Evolutionary conservation across 2,888 invertebrate genomes (phyloP), one percentile per base, ranked within the genome.

Genomic region (Urechis unicinctus): DNA sequence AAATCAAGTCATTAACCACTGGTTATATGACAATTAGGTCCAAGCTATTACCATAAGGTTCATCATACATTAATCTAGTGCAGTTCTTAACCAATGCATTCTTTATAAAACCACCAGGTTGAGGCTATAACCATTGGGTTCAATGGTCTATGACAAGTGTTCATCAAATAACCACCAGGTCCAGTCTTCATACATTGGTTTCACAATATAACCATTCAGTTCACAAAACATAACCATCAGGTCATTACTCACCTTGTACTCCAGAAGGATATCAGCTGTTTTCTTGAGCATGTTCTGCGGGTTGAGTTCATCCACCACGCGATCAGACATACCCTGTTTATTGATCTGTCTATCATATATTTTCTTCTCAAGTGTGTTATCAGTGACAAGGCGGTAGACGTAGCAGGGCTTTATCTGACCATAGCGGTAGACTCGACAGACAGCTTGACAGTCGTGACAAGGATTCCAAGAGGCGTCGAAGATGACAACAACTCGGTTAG

Each of bases 381-480:
- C 97, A 78, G 94, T 94, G 3, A 98, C 94, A 58, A 98, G 84
- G 43, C 97, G 85, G 77, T 97, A 98, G 3, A 98, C 93, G 77
- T 88, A 95, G 70, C 95, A 95, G 0, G 88, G 88, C 72, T 94
- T 96, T 69, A 85, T 84, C 78, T 98, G 97, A 0, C 97, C 97
- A 73, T 95, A 96, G 2, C 89, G 84, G 75, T 92, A 93, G 43
- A 97, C 94, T 65, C 97, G 82, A 77, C 97, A 97, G 17, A 98
- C 95, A 30, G 97, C 97, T 81, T 78, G 78, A 59, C 75, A 75
- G 74, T 96, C 96, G 72, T 98, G 97, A 73, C 97, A 97, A 1
- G 97, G 97, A 81, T 98, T 98, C 96, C 97, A 98, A 42, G 93
- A 94, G 17, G 97, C 96, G 78, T 98, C 98, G 71, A 97, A 88